Conservation (phyloP, 2,888 invertebrate genomes). For the Schizaphis graminum region DNA sequence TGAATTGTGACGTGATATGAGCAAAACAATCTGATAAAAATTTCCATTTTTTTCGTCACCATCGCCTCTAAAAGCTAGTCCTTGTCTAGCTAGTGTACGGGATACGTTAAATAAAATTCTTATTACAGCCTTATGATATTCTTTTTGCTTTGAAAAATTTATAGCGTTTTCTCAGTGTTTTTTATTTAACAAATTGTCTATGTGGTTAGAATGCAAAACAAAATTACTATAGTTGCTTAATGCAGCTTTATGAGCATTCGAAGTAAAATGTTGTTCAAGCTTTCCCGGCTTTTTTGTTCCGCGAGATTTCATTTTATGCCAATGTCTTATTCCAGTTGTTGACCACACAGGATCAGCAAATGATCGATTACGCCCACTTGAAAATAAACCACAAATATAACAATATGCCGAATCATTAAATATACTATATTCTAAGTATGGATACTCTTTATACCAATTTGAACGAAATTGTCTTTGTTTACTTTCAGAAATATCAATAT, state of each 20-base stretch:
- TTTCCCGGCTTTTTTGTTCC: conserved; percentile 35
- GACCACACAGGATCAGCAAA: conserved; percentile 23
- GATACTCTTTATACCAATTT: conserved; percentile 37
- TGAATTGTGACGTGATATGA: conserved; percentile 5
- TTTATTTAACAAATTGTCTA: conserved; percentile 23
- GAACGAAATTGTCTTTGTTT: conserved; percentile 41
- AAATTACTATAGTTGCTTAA: conserved; percentile 17
- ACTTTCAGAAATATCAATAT: neutral
- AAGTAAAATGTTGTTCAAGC: conserved; percentile 36
- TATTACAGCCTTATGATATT: conserved; percentile 16
- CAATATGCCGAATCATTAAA: conserved; percentile 35
- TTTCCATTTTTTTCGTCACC: conserved; percentile 38
- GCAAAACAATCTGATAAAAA: conserved; percentile 25
- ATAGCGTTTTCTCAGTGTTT: conserved; percentile 16
- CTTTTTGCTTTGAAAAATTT: conserved; percentile 18
- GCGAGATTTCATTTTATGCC: conserved; percentile 40
- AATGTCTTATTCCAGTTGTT: conserved; percentile 22
- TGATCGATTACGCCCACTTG: conserved; percentile 15
- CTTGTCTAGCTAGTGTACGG: conserved; percentile 37
- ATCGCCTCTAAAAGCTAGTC: conserved; percentile 40
- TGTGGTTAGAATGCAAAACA: conserved; percentile 15
- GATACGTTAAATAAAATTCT: conserved; percentile 25
- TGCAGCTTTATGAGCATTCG: conserved; percentile 31
- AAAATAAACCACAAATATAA: conserved; percentile 30
- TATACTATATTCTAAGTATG: conserved; percentile 38